Base-by-base conservation (phyloP, 2,797 vertebrate species). In the Melanotaenia nigrans region DNA sequence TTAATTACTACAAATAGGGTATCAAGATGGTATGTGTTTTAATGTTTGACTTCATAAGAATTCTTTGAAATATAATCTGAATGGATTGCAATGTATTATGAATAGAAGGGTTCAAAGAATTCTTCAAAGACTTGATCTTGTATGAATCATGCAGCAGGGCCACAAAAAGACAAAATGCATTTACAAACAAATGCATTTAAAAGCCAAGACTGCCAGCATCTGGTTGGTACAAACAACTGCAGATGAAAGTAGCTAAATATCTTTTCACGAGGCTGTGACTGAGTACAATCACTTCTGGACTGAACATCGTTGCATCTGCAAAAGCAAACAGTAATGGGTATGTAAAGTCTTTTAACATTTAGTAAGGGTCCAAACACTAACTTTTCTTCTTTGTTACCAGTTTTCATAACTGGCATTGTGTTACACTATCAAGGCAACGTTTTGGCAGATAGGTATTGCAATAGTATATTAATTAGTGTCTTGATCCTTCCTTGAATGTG, bases 191-290 rank as follows among this genome's bases (percentile, higher is more conserved):
- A 9, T n/a, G 32, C 0, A 59, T 51, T 61, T 56, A 1, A 63
- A 38, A 54, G 56, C 0, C 55, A 83, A 78, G 77, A 77, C 71
- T 69, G 75, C 72, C 65, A 45, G 36, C 81, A 2, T 49, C 35
- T 77, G 84, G 5, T 73, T 7, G 56, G 4, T 3, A 20, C 60
- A 1, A 0, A 36, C 4, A 70, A 82, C 61, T 82, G 64, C 78
- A 78, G 2, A 9, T n/a, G n/a, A 25, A n/a, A 40, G 8, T 0
- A 2, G 1, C 2, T 57, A 38, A 7, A 24, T 1, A 3, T 28
- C 11, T 33, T 16, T 8, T 38, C 4, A 8, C 61, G 14, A 16
- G 55, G 5, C 36, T 12, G 22, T 28, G 9, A 13, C 12, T 2
- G 66, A 25, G 1, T 1, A 28, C 45, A 22, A 13, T 13, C 12